Conservation (phyloP, 2,888 invertebrate genomes). For the Rambutsinella grinnellia region DNA sequence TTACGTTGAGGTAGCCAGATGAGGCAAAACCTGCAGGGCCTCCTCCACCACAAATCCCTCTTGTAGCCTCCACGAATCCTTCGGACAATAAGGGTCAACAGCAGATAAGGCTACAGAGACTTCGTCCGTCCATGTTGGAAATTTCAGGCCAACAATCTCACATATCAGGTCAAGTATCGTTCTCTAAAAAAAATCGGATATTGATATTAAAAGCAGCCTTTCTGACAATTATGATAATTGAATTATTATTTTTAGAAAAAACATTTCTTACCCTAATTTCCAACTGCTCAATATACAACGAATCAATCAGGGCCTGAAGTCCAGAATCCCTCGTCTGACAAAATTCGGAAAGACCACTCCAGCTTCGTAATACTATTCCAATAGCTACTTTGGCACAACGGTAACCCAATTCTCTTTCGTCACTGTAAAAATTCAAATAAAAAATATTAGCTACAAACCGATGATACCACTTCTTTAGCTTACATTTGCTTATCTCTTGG, state of each 20-base stretch:
- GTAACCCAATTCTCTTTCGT: conserved; percentile 83
- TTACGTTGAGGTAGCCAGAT: conserved; percentile 74
- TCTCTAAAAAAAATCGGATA: conserved; percentile 82
- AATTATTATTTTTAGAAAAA: background rate
- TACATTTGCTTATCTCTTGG: conserved; percentile 60
- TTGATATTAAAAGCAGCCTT: too few species aligned
- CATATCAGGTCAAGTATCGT: conserved; percentile 92
- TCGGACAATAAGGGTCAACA: conserved; percentile 82
- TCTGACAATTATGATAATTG: too few species aligned
- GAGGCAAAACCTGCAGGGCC: conserved; percentile 87
- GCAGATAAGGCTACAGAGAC: conserved; percentile 89
- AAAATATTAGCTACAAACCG: background rate
- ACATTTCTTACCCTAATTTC: conserved; percentile 83
- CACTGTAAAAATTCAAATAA: conserved; percentile 66
- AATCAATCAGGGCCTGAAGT: conserved; percentile 82
- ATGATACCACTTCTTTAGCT: conserved; percentile 9
- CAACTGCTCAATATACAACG: conserved; percentile 86
- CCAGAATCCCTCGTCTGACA: conserved; percentile 85
- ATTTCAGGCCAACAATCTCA: conserved; percentile 87
- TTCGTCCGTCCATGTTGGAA: conserved; percentile 94
- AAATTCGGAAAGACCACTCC: conserved; percentile 91
- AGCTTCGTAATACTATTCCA: conserved; percentile 71
- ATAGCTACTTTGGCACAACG: conserved; percentile 85
- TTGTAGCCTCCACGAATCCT: conserved; percentile 88
- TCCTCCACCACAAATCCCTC: conserved; percentile 97